A percentile compares a stretch with the other conserved stretches of the same genome.
These are phyloP conservation scores for Lasioglossum zephyrum DNA, from an alignment of 2,888 invertebrate species.

Conservation along the genomic window DNA sequence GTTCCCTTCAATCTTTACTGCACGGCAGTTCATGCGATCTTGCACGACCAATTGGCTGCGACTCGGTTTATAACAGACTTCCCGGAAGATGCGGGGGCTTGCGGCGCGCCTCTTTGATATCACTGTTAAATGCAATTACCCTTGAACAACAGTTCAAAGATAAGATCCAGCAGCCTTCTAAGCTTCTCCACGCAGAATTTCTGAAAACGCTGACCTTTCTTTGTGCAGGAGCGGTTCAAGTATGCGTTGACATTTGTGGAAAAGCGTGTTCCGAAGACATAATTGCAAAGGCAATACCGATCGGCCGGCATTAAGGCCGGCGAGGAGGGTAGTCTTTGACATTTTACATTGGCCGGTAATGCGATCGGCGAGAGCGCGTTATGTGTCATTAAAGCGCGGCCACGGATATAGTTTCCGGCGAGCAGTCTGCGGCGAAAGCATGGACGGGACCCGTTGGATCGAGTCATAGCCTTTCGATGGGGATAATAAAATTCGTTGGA, in stretches of 20 bases:
- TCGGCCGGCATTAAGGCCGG: conserved; percentile 28
- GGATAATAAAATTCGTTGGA: conserved; percentile 35
- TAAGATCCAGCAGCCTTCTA: background rate
- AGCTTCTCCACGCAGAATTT: background rate
- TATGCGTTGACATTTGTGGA: conserved; percentile 24
- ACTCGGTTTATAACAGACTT: background rate
- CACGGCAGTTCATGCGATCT: background rate
- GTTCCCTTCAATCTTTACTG: background rate
- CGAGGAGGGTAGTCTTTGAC: conserved; percentile 29
- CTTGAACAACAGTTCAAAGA: background rate
- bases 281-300: conserved; percentile 33
- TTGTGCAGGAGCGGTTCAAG: background rate
- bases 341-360: conserved; percentile 44
- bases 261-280: conserved; percentile 29
- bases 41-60: background rate
- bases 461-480: conserved; percentile 15
- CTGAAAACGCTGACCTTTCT: conserved; percentile 16
- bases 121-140: background rate
- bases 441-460: background rate
- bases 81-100: background rate
- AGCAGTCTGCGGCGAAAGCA: conserved; percentile 2
- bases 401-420: conserved; percentile 28
- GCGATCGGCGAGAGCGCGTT: conserved; percentile 46
- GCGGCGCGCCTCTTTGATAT: background rate
- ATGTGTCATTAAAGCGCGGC: conserved; percentile 49